Percentiles rank a stretch among this genome's conserved stretches.
phyloP scores from a whole-genome alignment of 2,888 invertebrate genomes.

The Tetramorium bicarinatum region DNA sequence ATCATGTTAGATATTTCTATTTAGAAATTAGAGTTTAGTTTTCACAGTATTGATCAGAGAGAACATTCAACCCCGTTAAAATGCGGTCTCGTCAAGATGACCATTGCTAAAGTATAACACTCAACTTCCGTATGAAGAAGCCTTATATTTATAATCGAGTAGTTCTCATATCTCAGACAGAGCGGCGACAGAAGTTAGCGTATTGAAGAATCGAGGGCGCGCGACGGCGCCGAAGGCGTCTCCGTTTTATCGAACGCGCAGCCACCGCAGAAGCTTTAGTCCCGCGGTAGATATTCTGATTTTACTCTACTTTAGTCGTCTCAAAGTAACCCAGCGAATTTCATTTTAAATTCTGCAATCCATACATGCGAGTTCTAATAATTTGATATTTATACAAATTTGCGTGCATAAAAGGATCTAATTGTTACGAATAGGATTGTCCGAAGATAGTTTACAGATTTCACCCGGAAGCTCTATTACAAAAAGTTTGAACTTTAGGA shows the following conservation, averaged over 20 bases:
- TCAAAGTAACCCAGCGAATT: constrained; percentile 6
- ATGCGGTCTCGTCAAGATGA: constrained; percentile 32
- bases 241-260: constrained; percentile 82
- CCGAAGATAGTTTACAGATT: neutral
- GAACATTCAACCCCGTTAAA: constrained; percentile 25
- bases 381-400: neutral
- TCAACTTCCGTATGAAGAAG: constrained; percentile 27
- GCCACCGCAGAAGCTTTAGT: constrained; percentile 73
- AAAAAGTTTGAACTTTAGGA: neutral
- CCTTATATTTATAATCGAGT: constrained; percentile 63
- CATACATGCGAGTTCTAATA: neutral
- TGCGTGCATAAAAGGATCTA: neutral
- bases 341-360: constrained; percentile 11
- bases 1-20: neutral
- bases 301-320: constrained; percentile 66
- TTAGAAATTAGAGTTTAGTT: neutral
- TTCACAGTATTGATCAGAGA: neutral
- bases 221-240: constrained; percentile 81
- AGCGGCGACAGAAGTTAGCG: constrained; percentile 66
- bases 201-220: constrained; percentile 66
- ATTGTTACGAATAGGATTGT: neutral
- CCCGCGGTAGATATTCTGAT: constrained; percentile 79
- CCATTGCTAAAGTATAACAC: constrained; percentile 26
- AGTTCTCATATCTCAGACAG: constrained; percentile 68
- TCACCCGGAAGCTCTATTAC: neutral